phyloP scores from a whole-genome alignment of 2,113 vertebrate species.

The Lophotis ruficrista region DNA sequence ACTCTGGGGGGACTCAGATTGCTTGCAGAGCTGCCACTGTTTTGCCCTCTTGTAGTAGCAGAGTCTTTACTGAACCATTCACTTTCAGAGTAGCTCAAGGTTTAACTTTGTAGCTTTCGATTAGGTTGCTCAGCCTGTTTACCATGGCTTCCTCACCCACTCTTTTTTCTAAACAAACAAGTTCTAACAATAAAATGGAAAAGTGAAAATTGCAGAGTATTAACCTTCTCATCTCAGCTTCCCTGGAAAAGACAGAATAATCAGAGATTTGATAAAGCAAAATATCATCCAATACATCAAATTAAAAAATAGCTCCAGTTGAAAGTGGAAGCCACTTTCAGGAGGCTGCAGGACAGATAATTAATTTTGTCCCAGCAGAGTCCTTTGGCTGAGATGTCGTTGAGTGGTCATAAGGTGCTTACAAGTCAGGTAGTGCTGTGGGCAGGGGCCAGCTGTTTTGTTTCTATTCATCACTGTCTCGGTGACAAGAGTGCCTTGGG shows the following conservation, averaged over 20 bases:
- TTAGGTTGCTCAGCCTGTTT: background rate
- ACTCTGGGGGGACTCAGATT: background rate
- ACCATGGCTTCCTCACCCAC: background rate
- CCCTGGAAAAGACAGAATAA: background rate
- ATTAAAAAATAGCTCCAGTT: background rate
- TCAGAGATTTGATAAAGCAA: background rate
- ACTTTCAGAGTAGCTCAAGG: background rate
- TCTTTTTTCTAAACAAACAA: background rate
- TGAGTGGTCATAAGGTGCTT: background rate
- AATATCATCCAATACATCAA: background rate
- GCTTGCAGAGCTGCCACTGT: background rate
- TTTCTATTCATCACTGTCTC: background rate
- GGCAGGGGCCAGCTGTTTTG: background rate
- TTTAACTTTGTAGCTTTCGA: background rate
- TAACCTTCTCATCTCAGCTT: background rate
- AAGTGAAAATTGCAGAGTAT: background rate
- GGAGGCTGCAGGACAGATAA: background rate
- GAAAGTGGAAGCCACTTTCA: background rate
- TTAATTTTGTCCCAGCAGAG: slow-evolving; percentile 14
- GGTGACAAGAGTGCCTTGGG: background rate
- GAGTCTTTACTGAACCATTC: background rate
- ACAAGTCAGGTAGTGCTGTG: background rate
- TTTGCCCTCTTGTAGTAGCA: background rate
- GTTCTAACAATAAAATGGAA: background rate
- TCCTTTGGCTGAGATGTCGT: background rate